Evolutionary conservation across 2,113 vertebrate genomes (phyloP).

Genomic region (Scortum barcoo): DNA sequence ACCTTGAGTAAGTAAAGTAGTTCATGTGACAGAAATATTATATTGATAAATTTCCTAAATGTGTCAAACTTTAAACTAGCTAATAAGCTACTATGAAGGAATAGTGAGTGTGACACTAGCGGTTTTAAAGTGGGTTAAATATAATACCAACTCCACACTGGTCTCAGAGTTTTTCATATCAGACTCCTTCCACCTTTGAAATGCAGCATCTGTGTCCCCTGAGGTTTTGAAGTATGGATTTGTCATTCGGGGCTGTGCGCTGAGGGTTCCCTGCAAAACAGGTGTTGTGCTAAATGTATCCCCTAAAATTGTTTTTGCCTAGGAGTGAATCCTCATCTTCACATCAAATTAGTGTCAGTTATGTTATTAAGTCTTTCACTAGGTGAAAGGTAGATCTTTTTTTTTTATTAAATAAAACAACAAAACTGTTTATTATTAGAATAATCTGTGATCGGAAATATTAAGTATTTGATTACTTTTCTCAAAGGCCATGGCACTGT

Average conservation of each 20-base stretch:
- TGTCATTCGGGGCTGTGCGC: neutral
- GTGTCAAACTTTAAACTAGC: neutral
- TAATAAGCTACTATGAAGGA: neutral
- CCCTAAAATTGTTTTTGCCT: conserved; percentile 3
- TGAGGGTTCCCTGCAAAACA: neutral
- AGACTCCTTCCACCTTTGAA: neutral
- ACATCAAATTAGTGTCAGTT: neutral
- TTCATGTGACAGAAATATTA: neutral
- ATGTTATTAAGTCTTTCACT: neutral
- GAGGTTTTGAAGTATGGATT: neutral
- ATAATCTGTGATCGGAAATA: neutral
- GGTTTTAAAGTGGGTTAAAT: conserved; percentile 7
- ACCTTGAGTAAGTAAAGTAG: neutral
- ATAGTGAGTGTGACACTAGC: neutral
- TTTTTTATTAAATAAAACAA: neutral
- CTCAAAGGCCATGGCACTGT: neutral
- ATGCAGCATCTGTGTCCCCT: neutral
- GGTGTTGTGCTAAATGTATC: conserved; percentile 19
- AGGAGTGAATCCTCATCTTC: neutral
- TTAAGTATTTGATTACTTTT: neutral
- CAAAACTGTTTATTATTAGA: neutral
- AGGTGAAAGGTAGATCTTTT: neutral
- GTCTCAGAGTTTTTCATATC: no score
- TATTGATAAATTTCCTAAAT: no score
- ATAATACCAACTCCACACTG: neutral